These are phyloP conservation scores for Xiphydria camelus DNA, from an alignment of 2,888 invertebrate species.

Conservation along the genomic window DNA sequence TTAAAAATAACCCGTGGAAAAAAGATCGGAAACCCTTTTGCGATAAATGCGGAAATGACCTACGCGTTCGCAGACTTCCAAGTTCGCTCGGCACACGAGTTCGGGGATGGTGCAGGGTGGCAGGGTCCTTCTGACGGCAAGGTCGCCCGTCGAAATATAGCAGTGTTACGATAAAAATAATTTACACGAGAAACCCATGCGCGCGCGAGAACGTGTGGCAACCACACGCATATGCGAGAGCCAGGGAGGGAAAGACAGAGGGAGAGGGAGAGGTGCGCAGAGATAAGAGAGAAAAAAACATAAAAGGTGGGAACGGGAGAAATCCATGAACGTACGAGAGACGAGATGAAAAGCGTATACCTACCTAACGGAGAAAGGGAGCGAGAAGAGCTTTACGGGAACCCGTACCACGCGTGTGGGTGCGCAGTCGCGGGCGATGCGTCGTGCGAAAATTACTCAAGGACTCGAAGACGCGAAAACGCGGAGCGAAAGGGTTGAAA, in stretches of 20 bases:
- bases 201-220: constrained; percentile 21
- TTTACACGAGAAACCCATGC: constrained; percentile 34
- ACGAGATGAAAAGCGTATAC: not conserved
- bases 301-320: not conserved
- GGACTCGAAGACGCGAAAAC: too few relatives aligned
- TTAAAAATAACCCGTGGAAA: constrained; percentile 43
- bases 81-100: too few relatives aligned
- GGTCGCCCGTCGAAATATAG: constrained; percentile 17
- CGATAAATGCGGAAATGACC: constrained; percentile 1
- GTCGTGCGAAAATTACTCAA: too few relatives aligned
- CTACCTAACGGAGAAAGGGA: not conserved
- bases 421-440: too few relatives aligned
- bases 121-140: not conserved
- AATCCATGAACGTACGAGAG: not conserved
- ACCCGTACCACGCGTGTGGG: too few relatives aligned
- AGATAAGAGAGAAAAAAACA: not conserved
- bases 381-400: not conserved
- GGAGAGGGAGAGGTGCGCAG: not conserved
- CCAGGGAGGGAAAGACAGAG: not conserved
- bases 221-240: not conserved
- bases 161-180: constrained; percentile 36
- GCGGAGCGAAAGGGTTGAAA: too few relatives aligned
- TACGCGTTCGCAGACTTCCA: too few relatives aligned
- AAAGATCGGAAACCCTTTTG: constrained; percentile 18
- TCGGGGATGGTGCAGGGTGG: too few relatives aligned